These are phyloP conservation scores for Plebejus argus DNA, from an alignment of 2,888 invertebrate species.

Conservation along the genomic window DNA sequence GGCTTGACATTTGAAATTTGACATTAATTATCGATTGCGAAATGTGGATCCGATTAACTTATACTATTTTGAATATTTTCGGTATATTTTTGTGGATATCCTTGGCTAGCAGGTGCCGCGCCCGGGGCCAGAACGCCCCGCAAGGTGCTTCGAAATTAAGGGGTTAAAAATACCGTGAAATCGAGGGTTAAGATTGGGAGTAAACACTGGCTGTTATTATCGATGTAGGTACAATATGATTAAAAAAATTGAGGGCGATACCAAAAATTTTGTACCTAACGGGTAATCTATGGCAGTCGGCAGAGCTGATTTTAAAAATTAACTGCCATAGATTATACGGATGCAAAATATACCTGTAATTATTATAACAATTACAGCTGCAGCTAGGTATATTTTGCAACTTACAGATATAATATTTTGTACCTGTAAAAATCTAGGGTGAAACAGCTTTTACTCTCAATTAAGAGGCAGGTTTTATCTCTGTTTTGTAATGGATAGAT, in stretches of 20 bases:
- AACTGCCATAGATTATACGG: too few relatives aligned
- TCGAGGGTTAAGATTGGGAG: slow-evolving; percentile 17
- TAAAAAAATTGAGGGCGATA: neutral
- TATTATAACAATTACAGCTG: too few relatives aligned
- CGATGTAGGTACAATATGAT: neutral
- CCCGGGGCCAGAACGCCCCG: neutral
- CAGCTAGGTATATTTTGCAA: too few relatives aligned
- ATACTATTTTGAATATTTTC: neutral
- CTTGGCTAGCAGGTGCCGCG: slow-evolving; percentile 1
- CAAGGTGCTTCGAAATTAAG: slow-evolving; percentile 24
- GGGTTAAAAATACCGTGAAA: slow-evolving; percentile 28
- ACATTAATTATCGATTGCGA: slow-evolving; percentile 4
- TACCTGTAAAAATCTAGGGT: too few relatives aligned
- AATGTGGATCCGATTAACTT: neutral
- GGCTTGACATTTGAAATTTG: slow-evolving; percentile 9
- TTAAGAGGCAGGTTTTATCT: too few relatives aligned
- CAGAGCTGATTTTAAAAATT: too few relatives aligned
- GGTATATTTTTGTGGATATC: neutral
- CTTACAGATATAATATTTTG: too few relatives aligned
- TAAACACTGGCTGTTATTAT: neutral
- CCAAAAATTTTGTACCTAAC: too few relatives aligned
- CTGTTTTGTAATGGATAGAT: too few relatives aligned
- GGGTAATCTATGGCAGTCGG: too few relatives aligned
- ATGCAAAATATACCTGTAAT: too few relatives aligned
- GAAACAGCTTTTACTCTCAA: too few relatives aligned